Evolutionary conservation across 2,113 vertebrate species (phyloP), one percentile per base, ranked within the genome.

Genomic region (Lepisosteus osseus): DNA sequence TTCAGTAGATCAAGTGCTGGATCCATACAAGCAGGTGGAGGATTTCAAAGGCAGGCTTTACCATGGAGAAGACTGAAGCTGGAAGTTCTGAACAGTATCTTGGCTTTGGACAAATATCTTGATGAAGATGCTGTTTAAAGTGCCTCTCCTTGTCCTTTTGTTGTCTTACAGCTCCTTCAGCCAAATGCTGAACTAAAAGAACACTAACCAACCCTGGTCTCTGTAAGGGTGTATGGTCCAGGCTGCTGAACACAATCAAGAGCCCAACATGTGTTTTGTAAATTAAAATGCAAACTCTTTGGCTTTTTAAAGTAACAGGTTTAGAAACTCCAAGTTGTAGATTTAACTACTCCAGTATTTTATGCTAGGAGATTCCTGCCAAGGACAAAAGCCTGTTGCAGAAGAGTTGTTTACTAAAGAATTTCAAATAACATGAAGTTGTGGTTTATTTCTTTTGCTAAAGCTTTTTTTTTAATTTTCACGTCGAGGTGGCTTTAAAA

Each of bases 81-180:
- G 47, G 47, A 51, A 51, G 47, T 67, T 54, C 71, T 65, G 61
- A 51, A 59, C 64, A 67, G 29, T 72, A 61, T 67, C 54, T 40
- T 64, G 12, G 70, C 45, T 44, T 54, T 51, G 55, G 4, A 47
- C 9, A 5, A 43, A 40, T 40, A 12, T 56, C 67, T 67, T 9
- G 47, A 41, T 65, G 8, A 68, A 61, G 12, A 70, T 61, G 65
- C 66, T 61, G 65, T 54, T 13, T 29, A 45, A 73, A 73, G 72
- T 73, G 72, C 72, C 72, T 73, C 55, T 40, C 3, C 47, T 51
- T 68, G 12, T 67, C 7, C 13, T 14, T 61, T 45, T 15, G 47
- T 45, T 15, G 47, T 51, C 47, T 51, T 51, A 14, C 6, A 13
- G 14, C 8, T 12, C 17, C 29, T 15, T 67, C n/a, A 47, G 29